phyloP scores from a whole-genome alignment of 1,140 invertebrate genomes.

The Zaprionus ornatus region DNA sequence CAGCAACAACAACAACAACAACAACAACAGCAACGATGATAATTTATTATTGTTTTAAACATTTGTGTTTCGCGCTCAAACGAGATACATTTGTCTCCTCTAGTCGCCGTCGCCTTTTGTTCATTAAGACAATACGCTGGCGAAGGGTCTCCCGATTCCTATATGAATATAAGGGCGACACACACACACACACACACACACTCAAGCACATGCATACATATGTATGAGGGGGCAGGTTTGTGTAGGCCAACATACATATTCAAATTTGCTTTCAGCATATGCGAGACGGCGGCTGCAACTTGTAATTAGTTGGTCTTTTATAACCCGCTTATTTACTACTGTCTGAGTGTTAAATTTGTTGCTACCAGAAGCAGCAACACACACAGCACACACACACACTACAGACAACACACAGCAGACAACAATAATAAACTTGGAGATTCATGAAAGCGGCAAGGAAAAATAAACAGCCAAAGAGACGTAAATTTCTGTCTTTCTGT shows the following conservation, averaged over 20 bases:
- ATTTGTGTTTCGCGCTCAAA: constrained; percentile 80
- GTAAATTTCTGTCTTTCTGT: constrained; percentile 77
- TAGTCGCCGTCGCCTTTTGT: constrained; percentile 57
- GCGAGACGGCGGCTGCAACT: constrained; percentile 46
- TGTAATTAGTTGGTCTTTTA: constrained; percentile 79
- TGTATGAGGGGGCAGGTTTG: constrained; percentile 3
- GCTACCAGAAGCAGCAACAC: constrained; percentile 63
- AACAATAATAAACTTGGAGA: constrained; percentile 78
- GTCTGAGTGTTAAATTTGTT: constrained; percentile 67
- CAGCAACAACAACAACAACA: constrained; percentile 46
- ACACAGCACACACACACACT: constrained; percentile 36
- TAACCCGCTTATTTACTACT: constrained; percentile 61
- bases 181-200: constrained; percentile 23
- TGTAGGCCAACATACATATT: constrained; percentile 37
- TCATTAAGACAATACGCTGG: constrained; percentile 70
- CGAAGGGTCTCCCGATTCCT: constrained; percentile 40
- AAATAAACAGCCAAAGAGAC: constrained; percentile 73
- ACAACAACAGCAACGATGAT: constrained; percentile 39
- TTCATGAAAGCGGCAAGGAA: constrained; percentile 78
- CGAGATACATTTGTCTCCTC: constrained; percentile 80
- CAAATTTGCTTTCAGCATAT: constrained; percentile 60
- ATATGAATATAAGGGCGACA: constrained; percentile 12
- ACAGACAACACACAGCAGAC: constrained; percentile 39
- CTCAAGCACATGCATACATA: constrained; percentile 22
- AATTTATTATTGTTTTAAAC: constrained; percentile 83